phyloP scores from a whole-genome alignment of 1,140 invertebrate species.

The Myzus persicae region DNA sequence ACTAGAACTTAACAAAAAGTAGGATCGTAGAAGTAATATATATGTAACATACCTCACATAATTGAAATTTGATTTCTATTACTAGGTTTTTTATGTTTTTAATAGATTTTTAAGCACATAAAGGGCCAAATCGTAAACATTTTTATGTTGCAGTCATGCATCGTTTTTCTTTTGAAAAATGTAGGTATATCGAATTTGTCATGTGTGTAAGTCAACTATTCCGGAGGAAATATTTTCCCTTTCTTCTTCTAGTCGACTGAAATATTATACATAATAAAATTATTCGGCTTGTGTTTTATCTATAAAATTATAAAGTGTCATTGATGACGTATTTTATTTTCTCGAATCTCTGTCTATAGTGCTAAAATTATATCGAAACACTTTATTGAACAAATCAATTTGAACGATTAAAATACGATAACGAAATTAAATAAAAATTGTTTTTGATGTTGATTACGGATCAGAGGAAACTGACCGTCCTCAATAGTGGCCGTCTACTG shows the following conservation, averaged over 20 bases:
- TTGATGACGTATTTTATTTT: too few species aligned
- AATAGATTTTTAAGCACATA: background rate
- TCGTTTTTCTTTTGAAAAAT: background rate
- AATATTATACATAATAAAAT: background rate
- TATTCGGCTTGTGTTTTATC: background rate
- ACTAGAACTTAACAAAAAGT: background rate
- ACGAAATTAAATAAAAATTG: background rate
- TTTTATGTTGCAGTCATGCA: background rate
- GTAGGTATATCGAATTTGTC: background rate
- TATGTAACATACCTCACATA: too few species aligned
- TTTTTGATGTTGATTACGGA: conserved; percentile 2
- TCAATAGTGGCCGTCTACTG: background rate
- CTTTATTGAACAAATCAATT: background rate
- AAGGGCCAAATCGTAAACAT: background rate
- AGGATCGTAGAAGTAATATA: background rate
- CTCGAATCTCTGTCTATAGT: background rate
- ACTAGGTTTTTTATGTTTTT: background rate
- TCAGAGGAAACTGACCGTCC: background rate
- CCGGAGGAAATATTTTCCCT: background rate
- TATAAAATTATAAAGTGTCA: too few species aligned
- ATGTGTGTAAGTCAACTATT: background rate
- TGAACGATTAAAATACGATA: background rate
- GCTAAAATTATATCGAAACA: background rate
- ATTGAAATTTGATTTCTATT: background rate
- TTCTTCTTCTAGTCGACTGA: background rate